Base-by-base conservation (phyloP, 2,888 invertebrate genomes). In the Poecilobothrus nobilitatus region DNA sequence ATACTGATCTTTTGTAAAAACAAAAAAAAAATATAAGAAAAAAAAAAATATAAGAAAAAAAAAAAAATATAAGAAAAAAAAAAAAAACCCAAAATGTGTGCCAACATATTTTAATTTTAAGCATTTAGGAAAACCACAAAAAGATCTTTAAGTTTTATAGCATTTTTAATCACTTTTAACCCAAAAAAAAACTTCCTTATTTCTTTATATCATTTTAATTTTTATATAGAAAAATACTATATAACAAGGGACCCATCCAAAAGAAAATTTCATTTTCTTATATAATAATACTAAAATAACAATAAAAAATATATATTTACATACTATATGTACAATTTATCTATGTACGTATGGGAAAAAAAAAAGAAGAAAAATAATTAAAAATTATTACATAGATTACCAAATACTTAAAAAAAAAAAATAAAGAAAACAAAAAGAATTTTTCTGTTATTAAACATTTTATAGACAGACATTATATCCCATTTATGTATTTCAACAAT, bases 111-210 rank as follows among this genome's bases (percentile, higher is more conserved):
- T 53, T 53, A 53, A 53, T 15, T 53, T 18, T 12, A 53, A 53
- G 6, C 9, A 18, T 15, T 18, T 53, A 53, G 53, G 15, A 53
- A 53, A 9, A 9, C 9, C 53, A 53, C 9, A 15, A 53, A 53
- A 53, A 53, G 15, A 53, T 12, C 53, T 53, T 53, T 53, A 53
- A 53, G 18, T 53, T 53, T 53, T 53, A 53, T 53, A 15, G 15
- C 53, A 53, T 15, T 53, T 53, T 53, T 53, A 53, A 53, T 53
- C 53, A 53, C 53, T 12, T 53, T 53, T 53, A 53, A 53, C 53
- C 53, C 53, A 18, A 53, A 53, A 6, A 18, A 53, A 53, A 6
- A 53, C 6, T 53, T 53, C n/a, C 53, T 37, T 37, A 37, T 37
- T 37, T 37, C 37, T 37, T 37, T 37, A 37, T 37, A 37, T 10